phyloP scores from a whole-genome alignment of 2,113 vertebrate genomes.

The Hemibagrus wyckioides region DNA sequence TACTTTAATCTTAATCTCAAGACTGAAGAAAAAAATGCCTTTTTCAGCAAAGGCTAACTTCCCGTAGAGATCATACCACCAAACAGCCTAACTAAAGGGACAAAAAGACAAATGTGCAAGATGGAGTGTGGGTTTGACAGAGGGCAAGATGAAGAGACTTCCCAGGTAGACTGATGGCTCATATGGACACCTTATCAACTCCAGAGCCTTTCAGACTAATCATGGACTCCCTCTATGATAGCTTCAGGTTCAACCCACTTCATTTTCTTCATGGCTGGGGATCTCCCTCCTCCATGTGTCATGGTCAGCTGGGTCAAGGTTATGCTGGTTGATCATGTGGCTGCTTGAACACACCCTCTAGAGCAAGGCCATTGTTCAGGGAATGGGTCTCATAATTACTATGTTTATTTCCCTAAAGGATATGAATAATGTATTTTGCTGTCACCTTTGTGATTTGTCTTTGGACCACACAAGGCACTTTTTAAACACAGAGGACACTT shows the following conservation, averaged over 20 bases:
- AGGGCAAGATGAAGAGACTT: conserved; percentile 20
- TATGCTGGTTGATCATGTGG: neutral
- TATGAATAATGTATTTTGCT: conserved; percentile 18
- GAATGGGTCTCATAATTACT: conserved; percentile 25
- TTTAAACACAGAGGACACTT: neutral
- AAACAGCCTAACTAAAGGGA: conserved; percentile 9
- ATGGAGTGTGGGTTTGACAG: conserved; percentile 9
- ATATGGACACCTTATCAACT: conserved; percentile 38
- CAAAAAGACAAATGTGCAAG: conserved; percentile 6
- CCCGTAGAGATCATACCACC: neutral
- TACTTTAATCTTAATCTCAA: neutral
- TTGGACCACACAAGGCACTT: conserved; percentile 2
- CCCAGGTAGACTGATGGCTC: conserved; percentile 7
- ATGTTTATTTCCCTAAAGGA: conserved; percentile 4
- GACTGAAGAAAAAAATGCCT: neutral
- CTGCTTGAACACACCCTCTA: conserved; percentile 18
- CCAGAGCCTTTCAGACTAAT: conserved; percentile 41
- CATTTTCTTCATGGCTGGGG: neutral
- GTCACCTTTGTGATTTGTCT: conserved; percentile 23
- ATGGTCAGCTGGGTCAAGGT: conserved; percentile 34
- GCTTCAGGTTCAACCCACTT: conserved; percentile 44
- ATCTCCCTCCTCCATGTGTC: conserved; percentile 15
- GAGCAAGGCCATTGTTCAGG: neutral
- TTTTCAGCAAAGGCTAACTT: neutral
- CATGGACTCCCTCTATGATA: conserved; percentile 30